phyloP scores from a whole-genome alignment of 1,140 invertebrate species.

The Rhynchophorus ferrugineus region DNA sequence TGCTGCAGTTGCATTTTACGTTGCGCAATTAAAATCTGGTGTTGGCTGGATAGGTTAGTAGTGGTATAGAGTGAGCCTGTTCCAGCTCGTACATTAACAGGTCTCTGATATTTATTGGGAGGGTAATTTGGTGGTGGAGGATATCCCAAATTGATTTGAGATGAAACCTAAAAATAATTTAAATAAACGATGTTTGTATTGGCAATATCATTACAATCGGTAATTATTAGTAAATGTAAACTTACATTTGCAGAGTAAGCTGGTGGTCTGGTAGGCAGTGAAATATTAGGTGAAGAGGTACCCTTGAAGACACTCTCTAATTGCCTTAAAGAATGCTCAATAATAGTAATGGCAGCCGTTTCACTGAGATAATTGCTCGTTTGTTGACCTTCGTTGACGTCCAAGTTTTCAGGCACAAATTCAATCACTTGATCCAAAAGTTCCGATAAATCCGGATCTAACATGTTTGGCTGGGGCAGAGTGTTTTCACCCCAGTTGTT shows the following conservation, averaged over 20 bases:
- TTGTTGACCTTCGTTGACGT: conserved; percentile 40
- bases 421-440: conserved; percentile 80
- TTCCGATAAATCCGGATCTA: conserved; percentile 68
- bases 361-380: conserved; percentile 51
- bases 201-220: too few relatives aligned
- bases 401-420: conserved; percentile 57
- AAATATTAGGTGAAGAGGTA: conserved; percentile 55
- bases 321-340: conserved; percentile 85
- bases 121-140: conserved; percentile 45
- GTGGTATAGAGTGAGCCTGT: conserved; percentile 10
- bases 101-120: conserved; percentile 20
- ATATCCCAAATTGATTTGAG: conserved; percentile 26
- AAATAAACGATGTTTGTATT: too few relatives aligned
- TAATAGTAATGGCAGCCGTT: conserved; percentile 79
- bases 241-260: conserved; percentile 57
- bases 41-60: conserved; percentile 15
- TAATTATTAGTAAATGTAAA: conserved; percentile 20
- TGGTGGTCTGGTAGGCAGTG: conserved; percentile 49
- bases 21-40: conserved; percentile 38
- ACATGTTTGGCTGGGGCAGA: conserved; percentile 31
- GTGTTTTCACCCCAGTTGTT: conserved; percentile 29
- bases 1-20: conserved; percentile 33
- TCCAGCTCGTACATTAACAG: conserved; percentile 10
- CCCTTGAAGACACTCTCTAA: conserved; percentile 57
- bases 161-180: conserved; percentile 18